A percentile compares a stretch with the other conserved stretches of the same genome.
Evolutionary conservation across 2,888 invertebrate species (phyloP).

Genomic region (Eupeodes luniger): DNA sequence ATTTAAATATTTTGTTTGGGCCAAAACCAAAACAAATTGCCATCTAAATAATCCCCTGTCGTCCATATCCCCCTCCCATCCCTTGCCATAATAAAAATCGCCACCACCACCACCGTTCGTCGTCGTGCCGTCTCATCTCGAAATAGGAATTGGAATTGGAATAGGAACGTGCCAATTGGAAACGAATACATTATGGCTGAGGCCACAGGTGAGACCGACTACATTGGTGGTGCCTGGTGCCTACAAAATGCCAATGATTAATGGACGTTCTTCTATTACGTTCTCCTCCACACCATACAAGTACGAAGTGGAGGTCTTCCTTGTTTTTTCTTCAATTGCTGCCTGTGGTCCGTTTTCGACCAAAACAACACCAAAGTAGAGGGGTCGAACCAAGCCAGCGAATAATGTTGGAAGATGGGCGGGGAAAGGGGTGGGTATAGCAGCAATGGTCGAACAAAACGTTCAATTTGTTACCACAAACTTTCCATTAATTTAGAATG

Average conservation of each 20-base stretch:
- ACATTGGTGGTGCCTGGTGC: conserved; percentile 42
- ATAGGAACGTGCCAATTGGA: conserved; percentile 35
- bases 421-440: background rate
- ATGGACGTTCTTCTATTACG: conserved; percentile 62
- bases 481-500: conserved; percentile 76
- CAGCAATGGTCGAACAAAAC: conserved; percentile 58
- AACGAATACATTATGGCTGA: conserved; percentile 52
- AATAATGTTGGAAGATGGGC: background rate
- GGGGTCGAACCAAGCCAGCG: background rate
- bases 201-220: conserved; percentile 70
- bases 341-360: conserved; percentile 8
- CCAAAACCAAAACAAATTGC: conserved; percentile 19
- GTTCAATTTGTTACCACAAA: conserved; percentile 76
- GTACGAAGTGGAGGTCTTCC: conserved; percentile 24
- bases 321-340: conserved; percentile 36
- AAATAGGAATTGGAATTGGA: background rate
- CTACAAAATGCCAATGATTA: conserved; percentile 73
- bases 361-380: conserved; percentile 17
- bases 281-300: conserved; percentile 24
- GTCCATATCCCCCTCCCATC: no score
- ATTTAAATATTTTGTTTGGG: background rate
- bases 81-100: conserved; percentile 16
- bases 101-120: background rate
- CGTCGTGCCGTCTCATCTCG: no score
- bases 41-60: conserved; percentile 17